Percentiles rank a stretch among this genome's conserved stretches.
Evolutionary conservation across 92 coral and sea anemone species (phyloP).

Genomic region (Zoanthus gigantus): DNA sequence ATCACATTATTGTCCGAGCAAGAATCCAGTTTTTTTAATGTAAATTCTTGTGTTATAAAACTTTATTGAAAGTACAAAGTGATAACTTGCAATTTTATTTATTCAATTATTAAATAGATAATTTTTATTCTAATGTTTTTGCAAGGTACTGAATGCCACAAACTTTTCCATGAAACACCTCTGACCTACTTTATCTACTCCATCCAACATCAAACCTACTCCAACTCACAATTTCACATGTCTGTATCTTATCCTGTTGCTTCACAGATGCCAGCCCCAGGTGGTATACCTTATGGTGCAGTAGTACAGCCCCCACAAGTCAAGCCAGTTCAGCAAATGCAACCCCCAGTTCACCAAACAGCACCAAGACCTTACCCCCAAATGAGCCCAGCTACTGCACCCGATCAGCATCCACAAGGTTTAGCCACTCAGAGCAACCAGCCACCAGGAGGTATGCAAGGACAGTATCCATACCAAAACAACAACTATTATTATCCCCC

Average conservation of each 20-base stretch:
- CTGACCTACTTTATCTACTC: too few relatives aligned
- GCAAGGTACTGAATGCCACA: too few relatives aligned
- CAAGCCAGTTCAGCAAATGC: constrained; percentile 14
- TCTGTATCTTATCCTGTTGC: constrained; percentile 4
- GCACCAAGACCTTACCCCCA: constrained; percentile 6
- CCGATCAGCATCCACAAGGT: constrained; percentile 24
- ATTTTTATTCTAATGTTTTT: too few relatives aligned
- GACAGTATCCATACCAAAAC: constrained; percentile 21
- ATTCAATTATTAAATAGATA: too few relatives aligned
- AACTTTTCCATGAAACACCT: too few relatives aligned
- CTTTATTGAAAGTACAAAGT: too few relatives aligned
- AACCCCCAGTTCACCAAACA: constrained; percentile 3
- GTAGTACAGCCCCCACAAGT: constrained; percentile 5
- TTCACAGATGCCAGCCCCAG: constrained; percentile 37
- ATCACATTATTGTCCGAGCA: too few relatives aligned
- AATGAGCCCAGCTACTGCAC: background rate
- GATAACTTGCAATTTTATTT: too few relatives aligned
- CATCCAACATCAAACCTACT: background rate
- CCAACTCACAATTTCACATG: constrained; percentile 28
- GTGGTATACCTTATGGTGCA: constrained; percentile 14
- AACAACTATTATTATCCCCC: constrained; percentile 29
- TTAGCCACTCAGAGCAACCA: background rate
- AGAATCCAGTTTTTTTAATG: too few relatives aligned
- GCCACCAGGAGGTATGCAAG: constrained; percentile 4
- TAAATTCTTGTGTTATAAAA: too few relatives aligned